Conservation (phyloP, 2,113 vertebrate species). For the Oncorhynchus clarkii region DNA sequence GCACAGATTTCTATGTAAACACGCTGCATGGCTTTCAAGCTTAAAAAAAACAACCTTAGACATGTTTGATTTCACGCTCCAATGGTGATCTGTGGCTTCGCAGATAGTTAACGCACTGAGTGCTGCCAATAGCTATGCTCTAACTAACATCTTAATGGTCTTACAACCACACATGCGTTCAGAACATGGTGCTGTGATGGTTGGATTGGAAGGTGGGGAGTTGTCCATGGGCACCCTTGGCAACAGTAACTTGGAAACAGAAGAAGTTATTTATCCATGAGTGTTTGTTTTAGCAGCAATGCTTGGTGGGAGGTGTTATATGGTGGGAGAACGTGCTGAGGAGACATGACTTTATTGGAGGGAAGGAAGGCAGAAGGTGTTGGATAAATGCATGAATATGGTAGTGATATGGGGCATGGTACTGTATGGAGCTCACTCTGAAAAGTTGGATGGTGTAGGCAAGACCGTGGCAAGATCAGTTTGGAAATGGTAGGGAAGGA, state of each 20-base stretch:
- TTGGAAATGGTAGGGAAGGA: too few species aligned
- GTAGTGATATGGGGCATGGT: too few species aligned
- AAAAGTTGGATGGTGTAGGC: too few species aligned
- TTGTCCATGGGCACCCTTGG: constrained; percentile 54
- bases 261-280: constrained; percentile 30
- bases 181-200: constrained; percentile 33
- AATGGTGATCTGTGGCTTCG: not conserved
- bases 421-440: too few species aligned
- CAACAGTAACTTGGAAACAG: constrained; percentile 68
- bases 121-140: too few species aligned
- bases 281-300: constrained; percentile 54
- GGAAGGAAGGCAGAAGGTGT: constrained; percentile 2
- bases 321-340: constrained; percentile 45
- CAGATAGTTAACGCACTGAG: not conserved
- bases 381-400: not conserved
- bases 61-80: not conserved
- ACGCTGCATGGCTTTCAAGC: not conserved
- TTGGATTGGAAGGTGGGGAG: constrained; percentile 18
- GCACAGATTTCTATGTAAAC: not conserved
- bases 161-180: constrained; percentile 30
- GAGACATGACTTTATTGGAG: constrained; percentile 42
- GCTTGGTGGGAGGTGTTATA: constrained; percentile 55
- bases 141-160: constrained; percentile 43
- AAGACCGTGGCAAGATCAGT: too few species aligned
- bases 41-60: not conserved